A percentile compares a stretch with the other conserved stretches of the same genome.
phyloP scores from a whole-genome alignment of 1,140 invertebrate species.

The Thaumetopoea pityocampa region DNA sequence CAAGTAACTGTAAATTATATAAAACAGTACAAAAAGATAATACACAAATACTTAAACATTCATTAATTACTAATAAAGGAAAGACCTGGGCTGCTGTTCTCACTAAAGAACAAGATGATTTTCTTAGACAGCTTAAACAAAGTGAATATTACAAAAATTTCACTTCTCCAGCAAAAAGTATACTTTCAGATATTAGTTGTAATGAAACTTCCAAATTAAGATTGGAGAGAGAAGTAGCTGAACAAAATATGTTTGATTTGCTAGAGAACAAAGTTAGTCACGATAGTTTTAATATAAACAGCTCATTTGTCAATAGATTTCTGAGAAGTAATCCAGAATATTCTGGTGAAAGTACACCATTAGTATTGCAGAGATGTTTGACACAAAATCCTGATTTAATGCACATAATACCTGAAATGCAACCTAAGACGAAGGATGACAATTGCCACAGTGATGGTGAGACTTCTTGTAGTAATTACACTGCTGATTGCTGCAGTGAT shows the following conservation, averaged over 20 bases:
- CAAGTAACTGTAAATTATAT: too few species aligned
- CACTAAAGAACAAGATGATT: constrained; percentile 66
- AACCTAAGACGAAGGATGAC: constrained; percentile 23
- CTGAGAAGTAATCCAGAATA: constrained; percentile 61
- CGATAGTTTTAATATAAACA: constrained; percentile 84
- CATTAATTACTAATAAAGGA: constrained; percentile 29
- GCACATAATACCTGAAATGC: constrained; percentile 36
- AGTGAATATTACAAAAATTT: constrained; percentile 63
- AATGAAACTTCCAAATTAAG: constrained; percentile 60
- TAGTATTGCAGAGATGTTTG: constrained; percentile 56
- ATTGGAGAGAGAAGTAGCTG: constrained; percentile 75
- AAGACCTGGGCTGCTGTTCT: constrained; percentile 63
- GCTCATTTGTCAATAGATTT: constrained; percentile 78
- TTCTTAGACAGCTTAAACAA: constrained; percentile 59
- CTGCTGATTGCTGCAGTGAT: constrained; percentile 51
- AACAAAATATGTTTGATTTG: constrained; percentile 83
- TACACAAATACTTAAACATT: constrained; percentile 31
- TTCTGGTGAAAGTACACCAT: constrained; percentile 64
- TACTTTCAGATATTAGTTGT: constrained; percentile 52
- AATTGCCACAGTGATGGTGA: constrained; percentile 42
- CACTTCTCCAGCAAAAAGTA: constrained; percentile 46
- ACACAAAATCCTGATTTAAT: constrained; percentile 51
- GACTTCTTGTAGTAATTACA: constrained; percentile 53
- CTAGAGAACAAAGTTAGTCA: constrained; percentile 82
- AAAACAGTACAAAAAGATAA: constrained; percentile 9